These are phyloP conservation scores for Suricata suricatta DNA, from an alignment of 2,113 vertebrate species.

Conservation along the genomic window DNA sequence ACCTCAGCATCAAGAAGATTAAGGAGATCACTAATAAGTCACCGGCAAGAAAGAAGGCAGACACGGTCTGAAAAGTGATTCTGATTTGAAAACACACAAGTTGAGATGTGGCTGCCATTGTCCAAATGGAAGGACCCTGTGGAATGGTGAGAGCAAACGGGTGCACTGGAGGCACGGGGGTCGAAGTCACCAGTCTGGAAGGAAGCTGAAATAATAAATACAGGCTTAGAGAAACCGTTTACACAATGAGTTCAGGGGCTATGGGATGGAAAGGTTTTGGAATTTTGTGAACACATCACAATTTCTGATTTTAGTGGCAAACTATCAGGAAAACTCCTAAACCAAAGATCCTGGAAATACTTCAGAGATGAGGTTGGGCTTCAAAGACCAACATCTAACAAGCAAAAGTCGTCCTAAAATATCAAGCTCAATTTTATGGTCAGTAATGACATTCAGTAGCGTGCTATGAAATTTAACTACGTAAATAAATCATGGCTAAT, in stretches of 20 bases:
- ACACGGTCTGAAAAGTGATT: neutral
- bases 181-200: neutral
- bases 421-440: slow-evolving; percentile 29
- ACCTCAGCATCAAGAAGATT: neutral
- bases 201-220: neutral
- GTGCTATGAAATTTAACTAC: neutral
- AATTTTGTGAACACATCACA: slow-evolving; percentile 40
- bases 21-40: neutral
- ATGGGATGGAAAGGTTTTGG: neutral
- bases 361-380: slow-evolving; percentile 27
- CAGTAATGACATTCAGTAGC: neutral
- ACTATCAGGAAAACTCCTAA: slow-evolving; percentile 24
- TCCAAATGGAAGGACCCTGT: neutral
- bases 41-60: neutral
- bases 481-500: neutral
- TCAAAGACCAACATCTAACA: slow-evolving; percentile 54
- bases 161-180: neutral
- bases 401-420: slow-evolving; percentile 31
- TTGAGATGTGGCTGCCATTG: neutral
- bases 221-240: neutral
- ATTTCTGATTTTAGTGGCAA: slow-evolving; percentile 3
- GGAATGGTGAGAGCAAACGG: neutral
- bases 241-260: slow-evolving; percentile 7
- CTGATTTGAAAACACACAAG: neutral
- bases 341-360: slow-evolving; percentile 44